Evolutionary conservation across 2,888 invertebrate species (phyloP).

Genomic region (Spisula solida): DNA sequence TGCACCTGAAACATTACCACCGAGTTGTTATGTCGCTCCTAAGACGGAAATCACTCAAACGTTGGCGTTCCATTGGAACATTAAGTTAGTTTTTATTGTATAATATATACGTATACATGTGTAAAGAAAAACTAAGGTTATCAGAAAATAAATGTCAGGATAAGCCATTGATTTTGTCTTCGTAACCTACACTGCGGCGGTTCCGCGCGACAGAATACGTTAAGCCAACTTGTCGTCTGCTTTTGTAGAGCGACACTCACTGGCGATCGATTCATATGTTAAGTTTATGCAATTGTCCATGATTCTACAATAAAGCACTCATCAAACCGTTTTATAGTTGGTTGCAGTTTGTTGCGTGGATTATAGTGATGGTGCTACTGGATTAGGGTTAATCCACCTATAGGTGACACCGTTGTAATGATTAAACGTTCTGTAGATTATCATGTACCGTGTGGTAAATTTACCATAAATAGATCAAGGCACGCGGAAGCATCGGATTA

Average conservation of each 20-base stretch:
- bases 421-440: not conserved
- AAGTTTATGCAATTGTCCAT: conserved; percentile 14
- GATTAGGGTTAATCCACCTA: not conserved
- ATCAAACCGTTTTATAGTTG: conserved; percentile 4
- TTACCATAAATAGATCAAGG: not conserved
- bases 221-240: conserved; percentile 16
- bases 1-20: no score
- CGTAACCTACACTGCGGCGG: not conserved
- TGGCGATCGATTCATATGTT: conserved; percentile 9
- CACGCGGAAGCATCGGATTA: not conserved
- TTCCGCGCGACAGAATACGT: conserved; percentile 15
- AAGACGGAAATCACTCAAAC: no score
- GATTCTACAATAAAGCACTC: not conserved
- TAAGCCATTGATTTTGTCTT: conserved; percentile 17
- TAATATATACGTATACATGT: no score
- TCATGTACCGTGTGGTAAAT: not conserved
- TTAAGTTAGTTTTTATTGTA: no score
- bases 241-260: conserved; percentile 16
- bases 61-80: no score
- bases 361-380: not conserved
- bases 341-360: conserved; percentile 8
- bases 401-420: not conserved
- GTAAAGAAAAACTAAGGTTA: not conserved
- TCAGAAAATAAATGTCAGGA: conserved; percentile 14
- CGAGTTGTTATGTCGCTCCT: no score